phyloP scores from a whole-genome alignment of 1,140 invertebrate genomes.

The Oryzaephilus surinamensis region DNA sequence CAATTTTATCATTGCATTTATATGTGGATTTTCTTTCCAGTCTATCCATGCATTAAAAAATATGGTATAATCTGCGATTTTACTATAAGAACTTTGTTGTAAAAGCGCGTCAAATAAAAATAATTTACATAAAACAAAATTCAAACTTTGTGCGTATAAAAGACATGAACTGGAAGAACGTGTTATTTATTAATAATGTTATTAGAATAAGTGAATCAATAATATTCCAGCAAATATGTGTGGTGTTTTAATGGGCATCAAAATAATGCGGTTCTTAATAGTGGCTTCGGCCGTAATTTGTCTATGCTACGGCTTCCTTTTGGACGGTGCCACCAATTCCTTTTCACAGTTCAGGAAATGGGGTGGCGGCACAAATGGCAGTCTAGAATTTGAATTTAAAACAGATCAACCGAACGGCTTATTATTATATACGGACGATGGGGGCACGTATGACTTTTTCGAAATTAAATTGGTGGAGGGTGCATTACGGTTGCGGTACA shows the following conservation, averaged over 20 bases:
- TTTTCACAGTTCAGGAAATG: slow-evolving; percentile 86
- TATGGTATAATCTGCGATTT: too few relatives aligned
- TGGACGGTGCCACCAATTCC: slow-evolving; percentile 75
- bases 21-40: too few relatives aligned
- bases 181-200: not conserved
- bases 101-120: too few relatives aligned
- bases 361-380: slow-evolving; percentile 75
- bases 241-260: slow-evolving; percentile 7
- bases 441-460: slow-evolving; percentile 89
- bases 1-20: not conserved
- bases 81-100: too few relatives aligned
- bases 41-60: too few relatives aligned
- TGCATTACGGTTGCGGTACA: slow-evolving; percentile 73
- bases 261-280: slow-evolving; percentile 13
- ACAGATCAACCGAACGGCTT: slow-evolving; percentile 82
- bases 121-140: not conserved
- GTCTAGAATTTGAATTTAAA: slow-evolving; percentile 86
- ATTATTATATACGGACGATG: slow-evolving; percentile 87
- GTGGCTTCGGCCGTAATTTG: slow-evolving; percentile 26
- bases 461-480: slow-evolving; percentile 90
- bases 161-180: slow-evolving; percentile 4
- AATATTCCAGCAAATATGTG: slow-evolving; percentile 6
- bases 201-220: slow-evolving; percentile 1
- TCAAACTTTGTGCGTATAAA: not conserved
- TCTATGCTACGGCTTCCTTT: slow-evolving; percentile 48